Conservation (phyloP, 2,888 invertebrate species). For the Drosophila koepferae region DNA sequence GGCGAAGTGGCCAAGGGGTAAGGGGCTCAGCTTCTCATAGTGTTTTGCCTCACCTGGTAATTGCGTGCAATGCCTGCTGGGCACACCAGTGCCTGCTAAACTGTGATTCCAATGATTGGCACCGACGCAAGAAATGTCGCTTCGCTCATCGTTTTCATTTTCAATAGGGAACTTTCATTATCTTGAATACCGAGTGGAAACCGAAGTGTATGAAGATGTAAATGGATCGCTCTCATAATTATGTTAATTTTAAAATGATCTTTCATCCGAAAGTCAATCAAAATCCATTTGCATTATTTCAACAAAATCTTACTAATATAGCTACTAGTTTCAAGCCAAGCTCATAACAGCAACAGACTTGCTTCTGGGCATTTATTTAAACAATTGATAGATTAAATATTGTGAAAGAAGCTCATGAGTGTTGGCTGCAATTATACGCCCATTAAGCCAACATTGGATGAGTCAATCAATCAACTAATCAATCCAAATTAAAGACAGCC, state of each 20-base stretch:
- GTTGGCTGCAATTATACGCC: conserved; percentile 47
- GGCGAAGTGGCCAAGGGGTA: conserved; percentile 3
- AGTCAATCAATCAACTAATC: conserved; percentile 48
- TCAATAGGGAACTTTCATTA: conserved; percentile 19
- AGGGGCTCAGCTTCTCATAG: conserved; percentile 6
- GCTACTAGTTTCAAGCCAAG: background rate
- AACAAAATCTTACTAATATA: background rate
- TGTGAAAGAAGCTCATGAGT: conserved; percentile 14
- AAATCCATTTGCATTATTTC: background rate
- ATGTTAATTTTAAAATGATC: background rate
- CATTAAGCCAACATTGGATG: conserved; percentile 54
- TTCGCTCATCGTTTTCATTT: conserved; percentile 35
- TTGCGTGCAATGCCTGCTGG: conserved; percentile 57
- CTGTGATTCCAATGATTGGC: conserved; percentile 38
- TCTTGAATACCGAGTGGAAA: background rate
- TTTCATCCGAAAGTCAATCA: background rate
- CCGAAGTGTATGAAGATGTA: background rate
- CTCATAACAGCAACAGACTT: background rate
- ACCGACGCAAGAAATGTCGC: conserved; percentile 15
- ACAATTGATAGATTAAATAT: conserved; percentile 24
- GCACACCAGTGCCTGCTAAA: conserved; percentile 56
- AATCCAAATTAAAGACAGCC: conserved; percentile 15
- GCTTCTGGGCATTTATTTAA: conserved; percentile 2
- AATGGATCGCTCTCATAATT: background rate
- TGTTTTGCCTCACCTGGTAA: conserved; percentile 56